Base-by-base conservation (phyloP, 2,113 vertebrate genomes). In the Colius striatus region DNA sequence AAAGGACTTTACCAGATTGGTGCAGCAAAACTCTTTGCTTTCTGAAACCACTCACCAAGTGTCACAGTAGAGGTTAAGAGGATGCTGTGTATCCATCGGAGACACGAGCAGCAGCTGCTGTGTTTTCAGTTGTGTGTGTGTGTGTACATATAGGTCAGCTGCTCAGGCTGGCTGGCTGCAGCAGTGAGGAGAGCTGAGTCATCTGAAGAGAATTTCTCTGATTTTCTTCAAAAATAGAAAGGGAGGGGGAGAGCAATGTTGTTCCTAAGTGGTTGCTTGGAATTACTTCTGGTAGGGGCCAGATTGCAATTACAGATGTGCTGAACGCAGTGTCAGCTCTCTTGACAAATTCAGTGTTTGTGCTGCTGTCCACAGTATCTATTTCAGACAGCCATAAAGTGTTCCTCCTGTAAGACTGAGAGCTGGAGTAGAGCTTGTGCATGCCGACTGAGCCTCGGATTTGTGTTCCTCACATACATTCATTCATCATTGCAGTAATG, bases 301-400 rank as follows among this genome's bases (percentile, higher is more conserved):
- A 96, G 96, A 97, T 86, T 97, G 95, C 87, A 97, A 92, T 97
- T 96, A 96, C 94, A 95, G 94, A 96, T 94, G 94, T 91, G 92
- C 76, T 79, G 68, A 93, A 67, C 0, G 25, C 92, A 54, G 58
- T 79, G 78, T 96, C 94, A 91, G 91, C 80, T 93, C 72, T 94
- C 87, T 66, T 95, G 93, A 93, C 91, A 94, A 95, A 96, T 72
- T 82, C 84, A 66, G 53, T 27, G 5, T 88, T 93, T 88, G 78
- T 93, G 92, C 65, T 96, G 90, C 65, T 96, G 88, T 65, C 90
- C 86, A 89, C 72, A 92, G 89, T 87, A 86, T 90, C 95, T 81
- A 14, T 94, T 73, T 79, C 74, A 87, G 89, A 89, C 63, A 93
- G 77, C 77, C 84, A 63, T 92, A 58, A 97, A 90, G n/a, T 21